A percentile compares a stretch with the other conserved stretches of the same genome.
Evolutionary conservation across 2,113 vertebrate species (phyloP).

Genomic region (Macroglossus sobrinus): DNA sequence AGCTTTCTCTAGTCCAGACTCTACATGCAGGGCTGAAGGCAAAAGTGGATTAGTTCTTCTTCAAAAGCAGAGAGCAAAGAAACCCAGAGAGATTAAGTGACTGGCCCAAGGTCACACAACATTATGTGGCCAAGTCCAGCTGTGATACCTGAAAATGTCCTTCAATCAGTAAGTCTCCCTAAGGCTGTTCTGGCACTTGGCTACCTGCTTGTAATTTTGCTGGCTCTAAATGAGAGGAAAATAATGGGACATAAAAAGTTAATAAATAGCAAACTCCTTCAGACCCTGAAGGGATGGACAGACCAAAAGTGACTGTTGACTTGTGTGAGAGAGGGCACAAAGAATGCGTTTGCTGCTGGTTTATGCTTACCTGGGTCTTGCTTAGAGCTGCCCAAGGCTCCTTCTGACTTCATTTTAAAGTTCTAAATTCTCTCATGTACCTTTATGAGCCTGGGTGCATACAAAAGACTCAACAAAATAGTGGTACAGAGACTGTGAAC

Average conservation of each 20-base stretch:
- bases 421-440: constrained; percentile 1
- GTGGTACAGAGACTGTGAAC: not conserved
- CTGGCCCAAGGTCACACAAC: constrained; percentile 18
- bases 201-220: not conserved
- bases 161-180: not conserved
- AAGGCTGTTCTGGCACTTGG: not conserved
- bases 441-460: not conserved
- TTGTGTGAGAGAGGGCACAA: not conserved
- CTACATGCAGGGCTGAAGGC: not conserved
- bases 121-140: not conserved
- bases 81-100: not conserved
- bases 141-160: not conserved
- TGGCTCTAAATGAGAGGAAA: not conserved
- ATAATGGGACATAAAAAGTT: constrained; percentile 30
- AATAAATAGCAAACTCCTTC: constrained; percentile 48
- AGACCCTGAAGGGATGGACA: constrained; percentile 5
- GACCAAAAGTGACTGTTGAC: constrained; percentile 14
- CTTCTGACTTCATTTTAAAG: constrained; percentile 54
- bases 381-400: not conserved
- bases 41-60: constrained; percentile 1
- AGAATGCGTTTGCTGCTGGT: not conserved
- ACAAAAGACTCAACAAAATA: not conserved
- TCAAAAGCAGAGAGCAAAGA: not conserved
- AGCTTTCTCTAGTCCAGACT: not conserved
- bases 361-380: constrained; percentile 5